Conservation (phyloP, 92 coral and sea anemone species). For the Parazoanthus atlanticus region DNA sequence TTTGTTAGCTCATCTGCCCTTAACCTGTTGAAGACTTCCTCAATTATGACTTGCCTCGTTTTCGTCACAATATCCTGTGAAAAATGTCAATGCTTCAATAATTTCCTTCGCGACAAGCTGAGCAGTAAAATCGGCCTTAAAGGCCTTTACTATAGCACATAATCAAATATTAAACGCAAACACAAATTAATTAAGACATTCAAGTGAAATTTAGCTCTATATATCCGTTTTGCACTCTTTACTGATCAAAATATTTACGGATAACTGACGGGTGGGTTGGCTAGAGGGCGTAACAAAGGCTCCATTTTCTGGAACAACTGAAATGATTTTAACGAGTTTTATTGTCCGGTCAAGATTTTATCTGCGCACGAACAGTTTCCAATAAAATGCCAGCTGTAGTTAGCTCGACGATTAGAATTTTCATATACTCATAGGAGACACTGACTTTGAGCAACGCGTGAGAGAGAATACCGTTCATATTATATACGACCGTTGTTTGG, state of each 20-base stretch:
- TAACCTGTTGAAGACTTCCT: slow-evolving; percentile 13
- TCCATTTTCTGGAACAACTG: neutral
- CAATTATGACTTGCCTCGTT: neutral
- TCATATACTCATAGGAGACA: neutral
- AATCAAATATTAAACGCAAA: too few relatives aligned
- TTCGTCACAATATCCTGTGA: neutral
- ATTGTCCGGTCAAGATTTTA: slow-evolving; percentile 24
- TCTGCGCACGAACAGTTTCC: neutral
- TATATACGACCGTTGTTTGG: neutral
- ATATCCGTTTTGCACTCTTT: neutral
- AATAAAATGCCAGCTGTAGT: neutral
- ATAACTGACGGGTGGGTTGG: neutral
- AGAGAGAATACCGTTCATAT: neutral
- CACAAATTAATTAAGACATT: neutral
- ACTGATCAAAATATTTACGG: neutral
- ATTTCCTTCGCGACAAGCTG: neutral
- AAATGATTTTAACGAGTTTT: neutral
- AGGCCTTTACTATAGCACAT: neutral
- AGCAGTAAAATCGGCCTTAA: neutral
- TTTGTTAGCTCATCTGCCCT: slow-evolving; percentile 25
- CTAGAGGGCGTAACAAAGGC: neutral
- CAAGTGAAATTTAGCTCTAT: neutral
- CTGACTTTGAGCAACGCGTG: neutral
- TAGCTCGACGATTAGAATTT: neutral
- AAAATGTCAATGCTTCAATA: neutral